Conservation (phyloP, 2,888 invertebrate genomes). For the Pyrrhosoma nymphula region DNA sequence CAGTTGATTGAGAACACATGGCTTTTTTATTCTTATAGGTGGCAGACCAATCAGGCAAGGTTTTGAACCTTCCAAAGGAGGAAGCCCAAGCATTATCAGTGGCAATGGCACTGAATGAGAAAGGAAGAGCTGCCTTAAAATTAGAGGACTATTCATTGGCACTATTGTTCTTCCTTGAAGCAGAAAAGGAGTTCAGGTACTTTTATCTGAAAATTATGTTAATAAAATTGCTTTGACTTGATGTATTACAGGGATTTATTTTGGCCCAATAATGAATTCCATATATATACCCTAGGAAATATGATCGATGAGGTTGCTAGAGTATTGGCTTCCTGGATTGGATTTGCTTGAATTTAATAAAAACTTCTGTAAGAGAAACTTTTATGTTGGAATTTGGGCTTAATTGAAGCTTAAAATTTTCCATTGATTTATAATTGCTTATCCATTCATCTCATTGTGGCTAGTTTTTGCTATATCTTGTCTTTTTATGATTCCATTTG, state of each 20-base stretch:
- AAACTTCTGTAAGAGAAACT: too few species aligned
- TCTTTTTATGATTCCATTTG: background rate
- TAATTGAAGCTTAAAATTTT: background rate
- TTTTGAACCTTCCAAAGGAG: constrained; percentile 84
- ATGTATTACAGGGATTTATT: too few species aligned
- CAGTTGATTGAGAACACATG: background rate
- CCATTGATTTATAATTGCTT: too few species aligned
- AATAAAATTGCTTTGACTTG: background rate
- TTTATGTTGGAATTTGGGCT: too few species aligned
- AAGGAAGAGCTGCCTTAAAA: constrained; percentile 85
- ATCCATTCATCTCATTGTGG: too few species aligned
- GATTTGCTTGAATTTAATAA: background rate
- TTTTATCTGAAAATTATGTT: constrained; percentile 68
- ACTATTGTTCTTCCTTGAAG: constrained; percentile 87
- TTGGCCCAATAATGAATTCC: background rate
- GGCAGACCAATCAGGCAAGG: constrained; percentile 89
- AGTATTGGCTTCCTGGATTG: too few species aligned
- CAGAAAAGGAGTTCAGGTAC: constrained; percentile 86
- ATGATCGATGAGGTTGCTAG: background rate
- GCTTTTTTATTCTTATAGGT: constrained; percentile 78
- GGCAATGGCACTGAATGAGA: constrained; percentile 90
- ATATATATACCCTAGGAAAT: background rate
- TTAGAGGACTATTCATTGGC: constrained; percentile 85
- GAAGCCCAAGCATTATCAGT: constrained; percentile 86
- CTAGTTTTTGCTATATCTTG: background rate